Evolutionary conservation across 2,113 vertebrate genomes (phyloP), one percentile per base, ranked within the genome.

Genomic region (Fulmarus glacialis): DNA sequence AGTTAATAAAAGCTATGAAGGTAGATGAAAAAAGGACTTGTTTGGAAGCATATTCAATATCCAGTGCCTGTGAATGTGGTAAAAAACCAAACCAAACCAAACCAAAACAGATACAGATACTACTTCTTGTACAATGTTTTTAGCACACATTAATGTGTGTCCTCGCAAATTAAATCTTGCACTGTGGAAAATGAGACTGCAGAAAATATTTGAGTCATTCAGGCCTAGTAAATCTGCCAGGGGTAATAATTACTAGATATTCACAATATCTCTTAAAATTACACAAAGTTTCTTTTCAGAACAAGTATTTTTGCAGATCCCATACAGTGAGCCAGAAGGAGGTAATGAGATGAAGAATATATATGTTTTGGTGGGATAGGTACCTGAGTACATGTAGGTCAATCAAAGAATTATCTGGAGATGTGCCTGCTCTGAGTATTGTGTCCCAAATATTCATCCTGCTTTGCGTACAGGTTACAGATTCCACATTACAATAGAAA

Each of bases 171-270:
- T 48, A 59, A 63, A 50, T 72, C 8, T 48, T 45, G 8, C 21
- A 14, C 7, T 66, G 2, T 48, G 9, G 19, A 68, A 90, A 94
- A 71, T 29, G 59, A 43, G 20, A 47, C 10, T 55, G 21, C 11
- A 60, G 27, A 63, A 77, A 81, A 34, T 55, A 45, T 55, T 48
- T 84, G 26, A 4, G 6, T 73, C 8, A 23, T 58, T 48, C 53
- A 67, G 3, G 18, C 7, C 27, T 32, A 27, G 6, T 7, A 43
- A n/a, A 45, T 47, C 42, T 53, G 0, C 3, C 15, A 34, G 2
- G 2, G 5, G 2, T 22, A 42, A 34, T 59, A 67, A 60, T 56
- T 48, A 53, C 19, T 53, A 27, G 3, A 48, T 29, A 56, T 34
- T 58, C 19, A 82, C 12, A 52, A 4, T 42, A 43, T 32, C 17